These are phyloP conservation scores for Drosophila engyochracea DNA, from an alignment of 2,888 invertebrate genomes.

Conservation along the genomic window DNA sequence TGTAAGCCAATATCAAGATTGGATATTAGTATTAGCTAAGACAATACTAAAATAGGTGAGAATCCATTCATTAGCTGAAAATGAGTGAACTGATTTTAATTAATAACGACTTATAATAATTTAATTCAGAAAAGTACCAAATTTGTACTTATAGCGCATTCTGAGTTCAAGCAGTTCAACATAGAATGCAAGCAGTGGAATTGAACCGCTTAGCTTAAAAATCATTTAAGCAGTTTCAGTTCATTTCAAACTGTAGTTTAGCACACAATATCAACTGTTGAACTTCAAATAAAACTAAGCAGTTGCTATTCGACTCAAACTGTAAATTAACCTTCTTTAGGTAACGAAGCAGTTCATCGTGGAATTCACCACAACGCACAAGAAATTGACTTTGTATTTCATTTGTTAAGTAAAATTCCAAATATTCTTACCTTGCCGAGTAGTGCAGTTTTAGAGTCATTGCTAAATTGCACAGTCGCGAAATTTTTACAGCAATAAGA, in stretches of 20 bases:
- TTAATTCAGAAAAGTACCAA: not conserved
- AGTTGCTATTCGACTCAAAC: not conserved
- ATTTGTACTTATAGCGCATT: not conserved
- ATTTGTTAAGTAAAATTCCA: not conserved
- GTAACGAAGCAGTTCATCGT: not conserved
- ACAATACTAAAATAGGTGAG: too few species aligned
- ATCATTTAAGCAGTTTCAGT: not conserved
- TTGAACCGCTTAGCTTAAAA: not conserved
- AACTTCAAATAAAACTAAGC: not conserved
- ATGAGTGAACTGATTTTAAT: not conserved
- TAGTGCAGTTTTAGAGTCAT: not conserved
- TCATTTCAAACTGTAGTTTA: not conserved
- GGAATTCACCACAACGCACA: not conserved
- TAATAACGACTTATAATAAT: not conserved
- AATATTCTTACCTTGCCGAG: not conserved
- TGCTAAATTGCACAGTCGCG: not conserved
- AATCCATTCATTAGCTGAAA: not conserved
- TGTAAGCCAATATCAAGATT: too few species aligned
- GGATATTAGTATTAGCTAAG: not conserved
- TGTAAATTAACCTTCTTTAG: not conserved
- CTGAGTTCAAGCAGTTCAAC: not conserved
- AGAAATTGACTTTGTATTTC: not conserved
- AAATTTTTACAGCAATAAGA: not conserved
- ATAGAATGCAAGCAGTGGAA: not conserved
- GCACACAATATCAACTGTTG: not conserved